These are phyloP conservation scores for Takifugu bimaculatus DNA, from an alignment of 2,113 vertebrate genomes.

Conservation along the genomic window DNA sequence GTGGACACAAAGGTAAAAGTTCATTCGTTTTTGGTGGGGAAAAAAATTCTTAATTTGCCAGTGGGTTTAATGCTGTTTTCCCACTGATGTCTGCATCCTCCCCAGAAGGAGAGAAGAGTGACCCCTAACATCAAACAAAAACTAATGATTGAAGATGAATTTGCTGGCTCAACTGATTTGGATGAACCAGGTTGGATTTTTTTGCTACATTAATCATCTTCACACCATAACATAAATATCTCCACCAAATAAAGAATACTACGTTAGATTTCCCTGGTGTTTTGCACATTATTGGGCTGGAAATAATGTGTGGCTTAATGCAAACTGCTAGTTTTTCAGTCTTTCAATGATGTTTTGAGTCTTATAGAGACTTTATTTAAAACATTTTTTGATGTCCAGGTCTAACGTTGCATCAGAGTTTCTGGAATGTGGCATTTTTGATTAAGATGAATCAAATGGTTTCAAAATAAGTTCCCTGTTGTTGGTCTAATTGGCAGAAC, in stretches of 20 bases:
- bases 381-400: background rate
- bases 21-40: background rate
- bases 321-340: no score
- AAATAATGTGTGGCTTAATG: no score
- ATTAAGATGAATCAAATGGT: background rate
- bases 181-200: constrained; percentile 63
- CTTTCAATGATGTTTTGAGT: no score
- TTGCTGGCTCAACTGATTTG: constrained; percentile 67
- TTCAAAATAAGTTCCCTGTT: background rate
- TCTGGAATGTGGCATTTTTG: background rate
- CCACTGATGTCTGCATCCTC: constrained; percentile 24
- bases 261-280: no score
- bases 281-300: no score
- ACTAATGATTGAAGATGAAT: constrained; percentile 53
- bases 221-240: no score
- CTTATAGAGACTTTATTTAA: background rate
- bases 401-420: background rate
- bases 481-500: no score
- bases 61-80: background rate
- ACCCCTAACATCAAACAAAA: constrained; percentile 42
- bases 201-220: no score
- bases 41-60: constrained; percentile 1
- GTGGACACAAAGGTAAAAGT: constrained; percentile 53
- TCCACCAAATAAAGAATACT: no score
- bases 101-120: constrained; percentile 50